These are phyloP conservation scores for Vidua macroura DNA, from an alignment of 2,113 vertebrate genomes.

Conservation along the genomic window DNA sequence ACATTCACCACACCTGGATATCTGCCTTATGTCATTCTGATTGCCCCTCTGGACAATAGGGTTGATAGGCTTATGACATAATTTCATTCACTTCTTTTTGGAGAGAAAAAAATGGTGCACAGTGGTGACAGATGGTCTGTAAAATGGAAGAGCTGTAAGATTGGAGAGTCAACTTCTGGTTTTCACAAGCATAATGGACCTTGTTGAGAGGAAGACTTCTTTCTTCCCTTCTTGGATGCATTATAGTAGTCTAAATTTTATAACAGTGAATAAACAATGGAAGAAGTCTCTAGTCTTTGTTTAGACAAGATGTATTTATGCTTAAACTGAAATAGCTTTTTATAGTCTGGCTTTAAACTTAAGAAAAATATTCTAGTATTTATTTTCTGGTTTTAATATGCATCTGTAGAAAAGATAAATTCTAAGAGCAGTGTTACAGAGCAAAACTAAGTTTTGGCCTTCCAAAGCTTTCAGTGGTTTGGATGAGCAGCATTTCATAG, in stretches of 20 bases:
- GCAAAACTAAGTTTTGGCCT: background rate
- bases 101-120: background rate
- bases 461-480: background rate
- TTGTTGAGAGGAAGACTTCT: background rate
- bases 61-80: conserved; percentile 9
- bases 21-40: conserved; percentile 48
- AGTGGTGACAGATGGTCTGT: background rate
- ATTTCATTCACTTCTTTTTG: conserved; percentile 4
- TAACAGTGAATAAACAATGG: background rate
- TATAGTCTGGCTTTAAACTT: background rate
- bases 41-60: conserved; percentile 9
- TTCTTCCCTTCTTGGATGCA: background rate
- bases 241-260: background rate
- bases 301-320: background rate
- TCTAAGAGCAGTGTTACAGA: background rate
- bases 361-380: background rate
- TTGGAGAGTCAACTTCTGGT: background rate
- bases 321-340: background rate
- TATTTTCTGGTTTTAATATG: background rate
- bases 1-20: conserved; percentile 46
- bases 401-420: background rate
- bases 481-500: background rate
- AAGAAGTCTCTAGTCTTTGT: background rate
- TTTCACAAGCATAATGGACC: background rate
- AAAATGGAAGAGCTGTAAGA: conserved; percentile 22